Percentiles rank a stretch among this genome's conserved stretches.
These are phyloP conservation scores for Sphaerophoria rueppellii DNA, from an alignment of 2,888 invertebrate genomes.

Conservation along the genomic window DNA sequence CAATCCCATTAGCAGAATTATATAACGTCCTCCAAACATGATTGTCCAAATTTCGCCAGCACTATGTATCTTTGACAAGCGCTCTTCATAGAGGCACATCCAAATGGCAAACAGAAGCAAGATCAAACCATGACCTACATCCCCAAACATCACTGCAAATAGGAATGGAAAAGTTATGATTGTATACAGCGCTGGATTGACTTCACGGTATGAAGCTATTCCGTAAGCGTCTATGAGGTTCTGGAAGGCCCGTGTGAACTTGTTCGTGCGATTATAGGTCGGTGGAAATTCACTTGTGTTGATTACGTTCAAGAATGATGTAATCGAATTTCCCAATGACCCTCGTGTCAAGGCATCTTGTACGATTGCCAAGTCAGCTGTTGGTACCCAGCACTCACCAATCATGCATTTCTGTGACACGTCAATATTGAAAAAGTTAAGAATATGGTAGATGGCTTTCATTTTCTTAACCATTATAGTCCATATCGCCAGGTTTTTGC, in stretches of 20 bases:
- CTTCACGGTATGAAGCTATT: constrained; percentile 94
- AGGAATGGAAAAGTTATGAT: constrained; percentile 97
- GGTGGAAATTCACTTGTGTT: constrained; percentile 91
- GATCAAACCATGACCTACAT: constrained; percentile 94
- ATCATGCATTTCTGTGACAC: constrained; percentile 91
- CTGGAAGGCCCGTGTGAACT: constrained; percentile 96
- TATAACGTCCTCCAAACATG: constrained; percentile 98
- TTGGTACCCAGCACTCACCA: constrained; percentile 92
- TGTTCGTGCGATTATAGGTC: constrained; percentile 95
- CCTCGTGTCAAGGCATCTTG: constrained; percentile 91
- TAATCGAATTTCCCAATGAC: constrained; percentile 93
- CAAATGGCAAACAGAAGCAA: constrained; percentile 90
- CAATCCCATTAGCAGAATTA: constrained; percentile 96
- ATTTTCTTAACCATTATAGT: constrained; percentile 90
- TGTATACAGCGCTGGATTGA: constrained; percentile 94
- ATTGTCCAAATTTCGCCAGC: constrained; percentile 97
- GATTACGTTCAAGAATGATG: constrained; percentile 96
- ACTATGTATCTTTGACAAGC: constrained; percentile 86
- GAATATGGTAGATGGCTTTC: constrained; percentile 94
- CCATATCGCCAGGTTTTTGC: constrained; percentile 91
- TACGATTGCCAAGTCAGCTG: constrained; percentile 86
- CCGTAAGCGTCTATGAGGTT: constrained; percentile 96
- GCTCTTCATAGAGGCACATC: constrained; percentile 92
- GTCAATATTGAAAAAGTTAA: constrained; percentile 94
- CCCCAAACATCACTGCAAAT: constrained; percentile 98